Conservation (phyloP, 2,888 invertebrate genomes). For the Cremastobaeus sp. region DNA sequence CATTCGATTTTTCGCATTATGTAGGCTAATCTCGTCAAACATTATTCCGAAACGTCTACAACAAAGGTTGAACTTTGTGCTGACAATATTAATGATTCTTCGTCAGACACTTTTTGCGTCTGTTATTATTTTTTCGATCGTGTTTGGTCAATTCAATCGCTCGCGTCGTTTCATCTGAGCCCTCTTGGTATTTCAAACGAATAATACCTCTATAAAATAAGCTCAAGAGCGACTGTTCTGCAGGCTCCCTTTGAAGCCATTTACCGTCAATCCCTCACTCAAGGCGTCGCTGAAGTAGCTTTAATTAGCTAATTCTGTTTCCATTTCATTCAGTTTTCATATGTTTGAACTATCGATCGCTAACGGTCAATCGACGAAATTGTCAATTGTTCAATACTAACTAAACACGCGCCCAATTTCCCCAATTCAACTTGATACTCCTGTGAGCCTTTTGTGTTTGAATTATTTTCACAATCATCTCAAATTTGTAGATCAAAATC, state of each 20-base stretch:
- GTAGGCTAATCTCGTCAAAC: no score
- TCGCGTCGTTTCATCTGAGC: background rate
- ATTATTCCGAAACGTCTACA: no score
- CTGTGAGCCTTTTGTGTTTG: conserved; percentile 3
- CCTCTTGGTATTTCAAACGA: conserved; percentile 1
- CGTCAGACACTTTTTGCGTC: no score
- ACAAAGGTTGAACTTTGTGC: no score
- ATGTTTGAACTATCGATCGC: conserved; percentile 28
- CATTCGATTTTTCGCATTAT: no score
- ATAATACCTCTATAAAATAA: conserved; percentile 17
- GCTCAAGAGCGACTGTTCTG: background rate
- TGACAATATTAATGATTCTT: no score
- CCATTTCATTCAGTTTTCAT: conserved; percentile 58
- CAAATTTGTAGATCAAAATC: conserved; percentile 3
- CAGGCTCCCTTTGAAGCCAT: background rate
- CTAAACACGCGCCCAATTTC: conserved; percentile 24
- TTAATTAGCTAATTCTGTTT: conserved; percentile 69
- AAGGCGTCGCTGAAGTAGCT: conserved; percentile 60
- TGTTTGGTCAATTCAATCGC: conserved; percentile 5
- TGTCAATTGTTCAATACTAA: conserved; percentile 56
- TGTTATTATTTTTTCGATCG: no score
- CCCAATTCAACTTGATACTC: conserved; percentile 22
- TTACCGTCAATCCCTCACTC: conserved; percentile 37
- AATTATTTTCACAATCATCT: no score
- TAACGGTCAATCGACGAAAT: conserved; percentile 49